A percentile compares a stretch with the other conserved stretches of the same genome.
These are phyloP conservation scores for Colletes collaris DNA, from an alignment of 2,888 invertebrate species.

Conservation along the genomic window DNA sequence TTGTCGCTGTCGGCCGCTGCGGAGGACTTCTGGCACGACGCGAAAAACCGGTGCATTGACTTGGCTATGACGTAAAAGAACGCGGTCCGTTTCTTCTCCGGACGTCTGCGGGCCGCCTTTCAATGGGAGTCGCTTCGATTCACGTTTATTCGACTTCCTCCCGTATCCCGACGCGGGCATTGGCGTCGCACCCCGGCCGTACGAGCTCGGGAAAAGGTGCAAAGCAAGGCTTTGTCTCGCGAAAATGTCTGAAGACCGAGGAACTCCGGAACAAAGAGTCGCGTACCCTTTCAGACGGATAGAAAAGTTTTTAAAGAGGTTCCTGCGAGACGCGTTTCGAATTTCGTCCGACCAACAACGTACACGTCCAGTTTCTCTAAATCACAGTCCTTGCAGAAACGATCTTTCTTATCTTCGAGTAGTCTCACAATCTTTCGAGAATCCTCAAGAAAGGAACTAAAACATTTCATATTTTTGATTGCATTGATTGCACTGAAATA, in stretches of 20 bases:
- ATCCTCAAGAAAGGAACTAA: too few relatives aligned
- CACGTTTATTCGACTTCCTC: slow-evolving; percentile 68
- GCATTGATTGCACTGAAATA: too few relatives aligned
- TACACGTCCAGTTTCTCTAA: not conserved
- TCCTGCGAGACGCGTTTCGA: not conserved
- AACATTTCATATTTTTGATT: too few relatives aligned
- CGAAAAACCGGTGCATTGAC: slow-evolving; percentile 66
- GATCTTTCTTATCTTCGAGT: too few relatives aligned
- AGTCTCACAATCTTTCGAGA: too few relatives aligned
- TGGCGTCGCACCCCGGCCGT: slow-evolving; percentile 40
- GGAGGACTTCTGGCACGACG: not conserved
- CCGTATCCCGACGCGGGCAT: slow-evolving; percentile 36
- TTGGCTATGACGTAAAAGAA: slow-evolving; percentile 63
- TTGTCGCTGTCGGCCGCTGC: slow-evolving; percentile 21
- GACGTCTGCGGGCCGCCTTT: slow-evolving; percentile 55
- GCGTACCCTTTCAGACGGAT: slow-evolving; percentile 29
- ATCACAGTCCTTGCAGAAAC: too few relatives aligned
- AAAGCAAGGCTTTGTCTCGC: slow-evolving; percentile 32
- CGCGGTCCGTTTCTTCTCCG: slow-evolving; percentile 55
- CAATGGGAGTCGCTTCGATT: slow-evolving; percentile 71
- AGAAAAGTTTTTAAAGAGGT: slow-evolving; percentile 22
- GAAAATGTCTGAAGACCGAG: slow-evolving; percentile 30
- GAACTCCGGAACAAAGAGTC: slow-evolving; percentile 25
- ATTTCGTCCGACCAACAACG: not conserved
- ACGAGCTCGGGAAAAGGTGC: not conserved